Conservation (phyloP, 1,140 invertebrate genomes). For the Drosophila setifemur region DNA sequence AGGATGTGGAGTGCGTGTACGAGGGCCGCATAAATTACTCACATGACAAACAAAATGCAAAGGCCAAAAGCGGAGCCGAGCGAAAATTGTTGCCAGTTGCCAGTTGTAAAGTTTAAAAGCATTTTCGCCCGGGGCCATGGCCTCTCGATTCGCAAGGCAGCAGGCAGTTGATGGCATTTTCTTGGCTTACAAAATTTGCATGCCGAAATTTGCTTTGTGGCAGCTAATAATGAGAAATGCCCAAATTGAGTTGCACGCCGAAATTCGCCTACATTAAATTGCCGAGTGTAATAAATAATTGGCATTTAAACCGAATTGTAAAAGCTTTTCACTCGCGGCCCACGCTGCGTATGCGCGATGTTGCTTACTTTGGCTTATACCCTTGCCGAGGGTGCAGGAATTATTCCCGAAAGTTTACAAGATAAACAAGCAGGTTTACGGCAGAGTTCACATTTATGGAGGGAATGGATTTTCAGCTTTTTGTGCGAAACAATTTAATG, state of each 20-base stretch:
- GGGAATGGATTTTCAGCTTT: background rate
- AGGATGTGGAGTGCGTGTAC: slow-evolving; percentile 33
- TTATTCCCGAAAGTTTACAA: background rate
- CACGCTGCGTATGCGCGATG: slow-evolving; percentile 28
- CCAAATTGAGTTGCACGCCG: slow-evolving; percentile 65
- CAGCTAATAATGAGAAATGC: slow-evolving; percentile 70
- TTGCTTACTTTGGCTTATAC: slow-evolving; percentile 9
- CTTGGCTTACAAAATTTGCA: slow-evolving; percentile 35
- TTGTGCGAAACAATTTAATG: too few relatives aligned
- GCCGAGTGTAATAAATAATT: slow-evolving; percentile 65
- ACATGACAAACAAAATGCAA: slow-evolving; percentile 54
- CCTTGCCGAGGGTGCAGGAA: background rate
- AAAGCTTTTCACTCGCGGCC: slow-evolving; percentile 40
- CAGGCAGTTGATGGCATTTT: slow-evolving; percentile 34
- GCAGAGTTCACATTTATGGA: background rate
- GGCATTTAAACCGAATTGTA: slow-evolving; percentile 65
- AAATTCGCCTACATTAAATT: slow-evolving; percentile 63
- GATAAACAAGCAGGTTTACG: background rate
- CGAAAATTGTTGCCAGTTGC: slow-evolving; percentile 29
- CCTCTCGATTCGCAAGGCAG: slow-evolving; percentile 8
- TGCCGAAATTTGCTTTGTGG: slow-evolving; percentile 57
- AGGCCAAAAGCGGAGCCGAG: background rate
- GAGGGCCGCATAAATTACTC: slow-evolving; percentile 57
- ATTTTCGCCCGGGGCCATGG: slow-evolving; percentile 9
- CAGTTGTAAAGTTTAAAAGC: slow-evolving; percentile 53